Conservation (phyloP, 2,888 invertebrate genomes). For the Diloba caeruleocephala region DNA sequence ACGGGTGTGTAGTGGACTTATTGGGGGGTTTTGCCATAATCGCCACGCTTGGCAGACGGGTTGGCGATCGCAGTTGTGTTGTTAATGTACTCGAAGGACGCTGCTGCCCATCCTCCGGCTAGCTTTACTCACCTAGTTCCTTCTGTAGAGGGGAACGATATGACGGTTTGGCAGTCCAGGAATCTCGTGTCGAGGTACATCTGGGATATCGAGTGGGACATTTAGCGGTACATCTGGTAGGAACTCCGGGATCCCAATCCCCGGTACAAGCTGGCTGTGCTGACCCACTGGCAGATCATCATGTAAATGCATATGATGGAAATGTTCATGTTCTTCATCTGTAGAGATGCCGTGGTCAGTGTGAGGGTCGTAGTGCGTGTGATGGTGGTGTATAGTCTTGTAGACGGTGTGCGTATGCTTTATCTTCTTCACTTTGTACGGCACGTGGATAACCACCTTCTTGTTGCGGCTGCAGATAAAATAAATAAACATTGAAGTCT, state of each 20-base stretch:
- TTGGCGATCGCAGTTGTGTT: too few species aligned
- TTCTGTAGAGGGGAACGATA: conserved; percentile 72
- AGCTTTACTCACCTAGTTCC: conserved; percentile 59
- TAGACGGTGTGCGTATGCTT: conserved; percentile 93
- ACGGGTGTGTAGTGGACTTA: too few species aligned
- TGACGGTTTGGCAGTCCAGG: conserved; percentile 64
- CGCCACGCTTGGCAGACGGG: too few species aligned
- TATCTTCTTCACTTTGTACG: conserved; percentile 91
- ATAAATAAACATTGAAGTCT: background rate
- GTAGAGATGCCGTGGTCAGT: conserved; percentile 66
- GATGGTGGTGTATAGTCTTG: conserved; percentile 90
- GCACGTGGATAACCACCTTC: conserved; percentile 91
- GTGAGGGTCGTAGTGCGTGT: conserved; percentile 75
- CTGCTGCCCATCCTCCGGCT: too few species aligned
- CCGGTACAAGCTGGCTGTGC: conserved; percentile 75
- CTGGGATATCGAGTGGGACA: conserved; percentile 64
- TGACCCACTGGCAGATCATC: conserved; percentile 71
- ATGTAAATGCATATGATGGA: conserved; percentile 82
- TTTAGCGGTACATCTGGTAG: conserved; percentile 77
- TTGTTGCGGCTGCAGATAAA: conserved; percentile 85
- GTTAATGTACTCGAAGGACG: too few species aligned
- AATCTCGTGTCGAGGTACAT: conserved; percentile 64
- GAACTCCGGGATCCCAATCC: conserved; percentile 81
- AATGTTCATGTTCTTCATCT: conserved; percentile 84
- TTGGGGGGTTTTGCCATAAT: too few species aligned